These are phyloP conservation scores for Pseudomyrmex sp. DNA, from an alignment of 1,140 invertebrate genomes.

Conservation along the genomic window DNA sequence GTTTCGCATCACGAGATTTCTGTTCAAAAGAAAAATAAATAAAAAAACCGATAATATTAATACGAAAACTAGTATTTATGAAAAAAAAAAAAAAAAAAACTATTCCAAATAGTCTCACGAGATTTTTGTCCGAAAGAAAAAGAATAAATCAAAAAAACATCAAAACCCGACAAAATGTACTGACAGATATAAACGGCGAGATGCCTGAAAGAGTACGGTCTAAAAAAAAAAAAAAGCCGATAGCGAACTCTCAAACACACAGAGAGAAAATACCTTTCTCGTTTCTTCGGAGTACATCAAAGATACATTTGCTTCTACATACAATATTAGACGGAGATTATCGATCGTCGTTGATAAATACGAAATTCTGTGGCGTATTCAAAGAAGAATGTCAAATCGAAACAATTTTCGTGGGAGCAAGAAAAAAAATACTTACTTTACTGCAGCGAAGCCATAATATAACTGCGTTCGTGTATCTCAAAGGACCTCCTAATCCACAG, in stretches of 20 bases:
- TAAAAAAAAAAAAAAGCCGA: not conserved
- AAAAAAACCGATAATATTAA: too few relatives aligned
- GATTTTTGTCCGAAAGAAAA: not conserved
- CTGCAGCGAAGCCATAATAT: slow-evolving; percentile 94
- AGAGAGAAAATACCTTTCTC: not conserved
- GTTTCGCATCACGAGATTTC: too few relatives aligned
- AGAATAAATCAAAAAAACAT: not conserved
- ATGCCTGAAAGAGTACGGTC: not conserved
- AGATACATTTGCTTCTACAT: not conserved
- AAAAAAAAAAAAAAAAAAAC: too few relatives aligned
- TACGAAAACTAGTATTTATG: too few relatives aligned
- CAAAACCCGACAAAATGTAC: slow-evolving; percentile 31
- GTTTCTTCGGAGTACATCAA: slow-evolving; percentile 28
- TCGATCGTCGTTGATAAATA: slow-evolving; percentile 10
- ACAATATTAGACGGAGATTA: not conserved
- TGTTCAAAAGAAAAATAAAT: too few relatives aligned
- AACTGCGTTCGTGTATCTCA: slow-evolving; percentile 89
- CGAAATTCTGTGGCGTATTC: not conserved
- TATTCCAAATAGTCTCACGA: too few relatives aligned
- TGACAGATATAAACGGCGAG: slow-evolving; percentile 35
- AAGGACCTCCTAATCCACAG: slow-evolving; percentile 89
- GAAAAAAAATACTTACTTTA: slow-evolving; percentile 84
- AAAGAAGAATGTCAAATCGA: not conserved
- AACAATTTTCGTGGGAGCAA: too few relatives aligned
- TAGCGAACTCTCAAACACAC: not conserved